Conservation (phyloP, 2,113 vertebrate species). For the Pica pica region DNA sequence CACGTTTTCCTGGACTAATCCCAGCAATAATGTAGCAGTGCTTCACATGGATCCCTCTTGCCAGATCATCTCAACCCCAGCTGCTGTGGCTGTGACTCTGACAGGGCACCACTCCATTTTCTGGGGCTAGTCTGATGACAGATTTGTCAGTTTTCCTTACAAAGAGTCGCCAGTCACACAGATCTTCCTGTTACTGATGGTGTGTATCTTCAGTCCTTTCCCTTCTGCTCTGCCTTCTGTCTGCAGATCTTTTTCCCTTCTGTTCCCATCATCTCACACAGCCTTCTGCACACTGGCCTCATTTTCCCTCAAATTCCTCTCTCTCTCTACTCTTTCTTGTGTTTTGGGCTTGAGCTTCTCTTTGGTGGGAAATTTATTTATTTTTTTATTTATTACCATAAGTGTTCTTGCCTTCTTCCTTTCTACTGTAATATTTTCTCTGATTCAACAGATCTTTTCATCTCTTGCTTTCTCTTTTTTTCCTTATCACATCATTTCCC, state of each 20-base stretch:
- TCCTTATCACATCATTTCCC: neutral
- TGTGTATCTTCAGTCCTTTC: neutral
- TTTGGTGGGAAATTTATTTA: too few species aligned
- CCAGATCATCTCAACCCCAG: neutral
- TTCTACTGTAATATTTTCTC: neutral
- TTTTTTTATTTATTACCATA: neutral
- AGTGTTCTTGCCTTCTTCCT: neutral
- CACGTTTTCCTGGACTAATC: neutral
- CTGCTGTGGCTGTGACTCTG: neutral
- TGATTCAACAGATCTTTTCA: neutral
- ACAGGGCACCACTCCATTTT: neutral
- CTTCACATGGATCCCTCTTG: neutral
- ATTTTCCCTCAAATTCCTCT: neutral
- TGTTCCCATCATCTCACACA: neutral
- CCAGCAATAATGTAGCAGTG: neutral
- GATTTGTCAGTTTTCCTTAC: neutral
- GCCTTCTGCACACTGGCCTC: neutral
- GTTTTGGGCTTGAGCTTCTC: neutral
- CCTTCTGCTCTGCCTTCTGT: conserved; percentile 5
- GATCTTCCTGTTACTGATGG: neutral
- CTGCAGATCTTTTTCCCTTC: neutral
- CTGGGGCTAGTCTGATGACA: neutral
- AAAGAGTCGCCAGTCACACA: neutral
- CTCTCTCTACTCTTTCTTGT: neutral
- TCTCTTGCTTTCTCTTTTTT: neutral